Percentiles rank a stretch among this genome's conserved stretches.
Conservation (phyloP, 2,797 vertebrate genomes). For the Nasua narica region DNA sequence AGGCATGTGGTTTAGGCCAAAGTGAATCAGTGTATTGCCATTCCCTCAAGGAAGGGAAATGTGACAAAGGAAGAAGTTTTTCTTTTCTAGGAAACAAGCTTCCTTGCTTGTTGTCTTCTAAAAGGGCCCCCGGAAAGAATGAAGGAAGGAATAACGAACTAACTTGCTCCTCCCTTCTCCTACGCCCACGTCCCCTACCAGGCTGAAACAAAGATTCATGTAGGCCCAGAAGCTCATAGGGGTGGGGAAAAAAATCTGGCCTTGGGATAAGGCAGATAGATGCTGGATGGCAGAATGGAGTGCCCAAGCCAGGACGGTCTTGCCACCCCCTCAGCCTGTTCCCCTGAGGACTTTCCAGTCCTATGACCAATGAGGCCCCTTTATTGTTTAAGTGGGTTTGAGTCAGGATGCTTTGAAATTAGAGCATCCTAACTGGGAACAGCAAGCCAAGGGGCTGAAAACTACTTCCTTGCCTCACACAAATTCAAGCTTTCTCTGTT, state of each 20-base stretch:
- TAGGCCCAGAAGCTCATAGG: background rate
- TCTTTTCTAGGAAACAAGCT: background rate
- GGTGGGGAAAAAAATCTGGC: background rate
- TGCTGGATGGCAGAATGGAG: background rate
- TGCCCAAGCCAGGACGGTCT: background rate
- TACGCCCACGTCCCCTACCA: background rate
- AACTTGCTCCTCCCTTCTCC: background rate
- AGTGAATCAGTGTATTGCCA: background rate
- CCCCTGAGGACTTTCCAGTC: background rate
- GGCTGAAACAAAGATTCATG: background rate
- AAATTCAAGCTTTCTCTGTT: background rate
- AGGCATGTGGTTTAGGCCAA: background rate
- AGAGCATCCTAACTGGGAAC: background rate
- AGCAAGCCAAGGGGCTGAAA: rapidly evolving
- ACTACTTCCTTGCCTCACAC: background rate
- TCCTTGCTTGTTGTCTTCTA: background rate
- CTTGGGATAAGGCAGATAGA: background rate
- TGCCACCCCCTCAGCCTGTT: rapidly evolving
- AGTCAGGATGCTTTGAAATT: background rate
- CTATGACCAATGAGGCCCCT: background rate
- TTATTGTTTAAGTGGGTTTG: background rate
- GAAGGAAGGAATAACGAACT: background rate
- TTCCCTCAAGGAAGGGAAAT: background rate
- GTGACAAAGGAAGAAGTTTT: background rate
- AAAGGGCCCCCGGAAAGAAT: background rate